These are phyloP conservation scores for Propithecus perrieri DNA, from an alignment of 2,797 vertebrate species.

Conservation along the genomic window DNA sequence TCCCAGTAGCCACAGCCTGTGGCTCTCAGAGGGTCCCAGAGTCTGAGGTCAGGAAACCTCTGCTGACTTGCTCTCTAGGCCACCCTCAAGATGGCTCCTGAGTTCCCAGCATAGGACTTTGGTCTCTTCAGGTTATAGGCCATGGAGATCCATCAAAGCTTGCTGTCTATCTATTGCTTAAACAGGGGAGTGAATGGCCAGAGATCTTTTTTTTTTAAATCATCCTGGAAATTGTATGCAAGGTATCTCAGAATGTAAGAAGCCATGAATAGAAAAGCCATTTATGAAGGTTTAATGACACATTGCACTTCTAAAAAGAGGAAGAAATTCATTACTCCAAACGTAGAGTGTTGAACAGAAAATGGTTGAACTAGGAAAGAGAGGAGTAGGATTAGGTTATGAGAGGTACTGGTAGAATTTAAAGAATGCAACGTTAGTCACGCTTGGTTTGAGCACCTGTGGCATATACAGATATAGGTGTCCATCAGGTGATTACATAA, in stretches of 20 bases:
- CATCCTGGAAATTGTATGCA: neutral
- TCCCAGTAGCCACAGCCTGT: no score
- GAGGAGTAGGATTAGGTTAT: neutral
- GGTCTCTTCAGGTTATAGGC: neutral
- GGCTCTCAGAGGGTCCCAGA: rapidly evolving
- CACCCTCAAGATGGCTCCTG: neutral
- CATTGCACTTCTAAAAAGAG: neutral
- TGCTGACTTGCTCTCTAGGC: neutral
- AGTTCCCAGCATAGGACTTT: neutral
- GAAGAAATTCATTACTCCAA: neutral
- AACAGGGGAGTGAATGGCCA: neutral
- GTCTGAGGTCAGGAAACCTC: neutral
- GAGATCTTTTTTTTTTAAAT: neutral
- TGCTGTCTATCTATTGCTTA: neutral
- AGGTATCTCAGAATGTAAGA: neutral
- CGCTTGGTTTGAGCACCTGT: neutral
- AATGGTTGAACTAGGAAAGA: neutral
- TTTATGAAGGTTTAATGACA: neutral
- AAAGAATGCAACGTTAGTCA: neutral
- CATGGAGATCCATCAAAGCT: neutral
- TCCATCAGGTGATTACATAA: neutral
- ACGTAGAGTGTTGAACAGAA: neutral
- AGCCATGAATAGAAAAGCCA: neutral
- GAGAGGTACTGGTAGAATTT: neutral
- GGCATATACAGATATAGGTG: neutral